phyloP scores from a whole-genome alignment of 2,888 invertebrate genomes.

The Conomelus anceps region DNA sequence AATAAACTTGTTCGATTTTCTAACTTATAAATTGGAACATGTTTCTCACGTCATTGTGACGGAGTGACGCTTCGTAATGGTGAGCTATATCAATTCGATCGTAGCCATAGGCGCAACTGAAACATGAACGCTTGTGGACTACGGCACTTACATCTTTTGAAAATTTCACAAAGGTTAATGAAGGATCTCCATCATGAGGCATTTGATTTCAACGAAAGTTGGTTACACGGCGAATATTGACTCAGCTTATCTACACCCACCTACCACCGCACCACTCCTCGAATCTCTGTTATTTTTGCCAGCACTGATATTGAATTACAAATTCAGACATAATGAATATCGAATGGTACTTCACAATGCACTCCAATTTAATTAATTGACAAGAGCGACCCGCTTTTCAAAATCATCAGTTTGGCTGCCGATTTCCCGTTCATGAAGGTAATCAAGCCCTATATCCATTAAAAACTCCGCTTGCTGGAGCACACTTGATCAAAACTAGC shows the following conservation, averaged over 20 bases:
- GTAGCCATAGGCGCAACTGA: not conserved
- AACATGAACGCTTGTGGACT: not conserved
- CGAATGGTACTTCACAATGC: not conserved
- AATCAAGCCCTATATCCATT: not conserved
- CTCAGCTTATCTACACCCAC: not conserved
- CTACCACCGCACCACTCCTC: not conserved
- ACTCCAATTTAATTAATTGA: not conserved
- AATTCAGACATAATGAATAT: not conserved
- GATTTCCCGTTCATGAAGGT: not conserved
- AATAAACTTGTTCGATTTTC: no score
- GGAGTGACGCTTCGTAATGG: no score
- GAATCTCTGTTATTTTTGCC: not conserved
- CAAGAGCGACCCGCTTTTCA: not conserved
- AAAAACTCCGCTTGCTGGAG: not conserved
- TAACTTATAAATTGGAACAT: no score
- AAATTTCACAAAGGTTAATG: not conserved
- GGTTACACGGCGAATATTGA: not conserved
- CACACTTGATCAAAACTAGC: no score
- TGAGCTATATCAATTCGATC: not conserved
- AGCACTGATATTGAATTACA: not conserved
- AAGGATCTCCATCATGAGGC: not conserved
- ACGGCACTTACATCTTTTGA: not conserved
- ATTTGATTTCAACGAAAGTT: not conserved
- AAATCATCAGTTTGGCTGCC: not conserved
- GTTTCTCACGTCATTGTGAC: no score